Evolutionary conservation across 2,113 vertebrate species (phyloP).

Genomic region (Chlorodrepanis virens): DNA sequence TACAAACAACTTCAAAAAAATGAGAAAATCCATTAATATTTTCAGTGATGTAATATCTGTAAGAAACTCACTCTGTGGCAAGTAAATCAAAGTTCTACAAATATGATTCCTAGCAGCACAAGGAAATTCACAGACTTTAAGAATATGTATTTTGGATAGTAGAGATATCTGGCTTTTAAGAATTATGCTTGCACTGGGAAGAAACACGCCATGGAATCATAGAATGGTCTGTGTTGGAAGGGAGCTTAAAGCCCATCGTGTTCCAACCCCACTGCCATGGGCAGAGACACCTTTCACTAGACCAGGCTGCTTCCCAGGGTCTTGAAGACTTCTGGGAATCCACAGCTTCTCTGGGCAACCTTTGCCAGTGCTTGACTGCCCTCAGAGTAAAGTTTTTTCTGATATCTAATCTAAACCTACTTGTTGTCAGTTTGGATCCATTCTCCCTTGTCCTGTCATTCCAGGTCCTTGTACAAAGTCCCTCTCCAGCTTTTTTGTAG

Average conservation of each 20-base stretch:
- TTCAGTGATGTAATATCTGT: not conserved
- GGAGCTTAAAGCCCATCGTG: not conserved
- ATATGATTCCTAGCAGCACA: not conserved
- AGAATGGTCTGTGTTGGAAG: not conserved
- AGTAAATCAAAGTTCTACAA: not conserved
- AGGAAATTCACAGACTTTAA: not conserved
- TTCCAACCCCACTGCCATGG: not conserved
- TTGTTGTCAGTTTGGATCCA: not conserved
- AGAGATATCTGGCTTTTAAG: not conserved
- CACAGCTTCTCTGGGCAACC: not conserved
- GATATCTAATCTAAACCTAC: not conserved
- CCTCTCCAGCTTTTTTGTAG: not conserved
- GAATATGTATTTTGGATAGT: not conserved
- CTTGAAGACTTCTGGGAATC: too few species aligned
- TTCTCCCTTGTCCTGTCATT: not conserved
- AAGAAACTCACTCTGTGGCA: not conserved
- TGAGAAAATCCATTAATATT: not conserved
- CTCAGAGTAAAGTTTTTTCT: not conserved
- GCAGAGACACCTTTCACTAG: not conserved
- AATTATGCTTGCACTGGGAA: not conserved
- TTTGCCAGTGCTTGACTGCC: fast-evolving
- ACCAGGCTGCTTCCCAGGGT: not conserved
- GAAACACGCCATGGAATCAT: not conserved
- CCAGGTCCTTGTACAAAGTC: too few species aligned
- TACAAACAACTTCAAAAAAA: not conserved